Conservation (phyloP, 2,113 vertebrate genomes). For the Callorhinus ursinus region DNA sequence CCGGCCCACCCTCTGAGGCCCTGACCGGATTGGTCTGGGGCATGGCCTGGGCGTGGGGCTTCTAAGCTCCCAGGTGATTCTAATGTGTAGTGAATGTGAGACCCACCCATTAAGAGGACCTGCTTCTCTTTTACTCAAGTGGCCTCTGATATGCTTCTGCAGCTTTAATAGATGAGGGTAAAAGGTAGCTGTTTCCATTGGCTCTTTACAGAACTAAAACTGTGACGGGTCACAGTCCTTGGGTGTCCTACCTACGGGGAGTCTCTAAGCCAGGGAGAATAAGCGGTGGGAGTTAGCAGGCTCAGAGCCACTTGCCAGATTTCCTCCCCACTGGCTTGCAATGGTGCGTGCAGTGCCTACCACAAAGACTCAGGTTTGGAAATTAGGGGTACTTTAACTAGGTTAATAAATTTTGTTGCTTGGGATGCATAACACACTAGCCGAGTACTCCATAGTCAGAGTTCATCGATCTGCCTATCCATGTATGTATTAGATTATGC, state of each 20-base stretch:
- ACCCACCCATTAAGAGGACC: not conserved
- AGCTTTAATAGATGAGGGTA: not conserved
- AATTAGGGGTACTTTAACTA: not conserved
- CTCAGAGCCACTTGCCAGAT: not conserved
- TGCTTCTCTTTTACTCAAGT: not conserved
- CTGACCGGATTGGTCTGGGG: not conserved
- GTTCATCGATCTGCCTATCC: not conserved
- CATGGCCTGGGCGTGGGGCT: not conserved
- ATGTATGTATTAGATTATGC: not conserved
- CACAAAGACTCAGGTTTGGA: not conserved
- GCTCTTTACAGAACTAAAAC: not conserved
- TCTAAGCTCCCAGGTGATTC: not conserved
- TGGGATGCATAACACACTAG: not conserved
- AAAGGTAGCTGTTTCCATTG: not conserved
- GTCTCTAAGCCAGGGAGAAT: not conserved
- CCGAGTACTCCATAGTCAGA: not conserved
- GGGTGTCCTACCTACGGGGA: not conserved
- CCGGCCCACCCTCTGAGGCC: not conserved
- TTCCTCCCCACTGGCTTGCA: not conserved
- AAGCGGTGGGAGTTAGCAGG: not conserved
- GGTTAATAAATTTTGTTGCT: not conserved
- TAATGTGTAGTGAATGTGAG: not conserved
- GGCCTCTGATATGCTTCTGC: not conserved
- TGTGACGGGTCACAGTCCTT: not conserved
- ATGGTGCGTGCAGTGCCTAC: not conserved